Conservation (phyloP, 2,888 invertebrate genomes). For the Ferrisia virgata region DNA sequence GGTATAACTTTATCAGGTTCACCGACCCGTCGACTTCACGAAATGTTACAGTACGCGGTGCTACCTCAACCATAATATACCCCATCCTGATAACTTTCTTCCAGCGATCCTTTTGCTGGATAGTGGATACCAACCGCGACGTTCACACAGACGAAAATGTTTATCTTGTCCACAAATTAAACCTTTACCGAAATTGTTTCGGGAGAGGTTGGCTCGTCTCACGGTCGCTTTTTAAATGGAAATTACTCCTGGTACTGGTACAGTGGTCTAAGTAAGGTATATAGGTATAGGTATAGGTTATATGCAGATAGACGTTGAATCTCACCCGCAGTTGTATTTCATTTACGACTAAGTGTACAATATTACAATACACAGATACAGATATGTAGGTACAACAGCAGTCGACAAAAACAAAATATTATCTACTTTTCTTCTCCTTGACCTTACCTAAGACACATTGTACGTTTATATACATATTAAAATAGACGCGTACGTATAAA, state of each 20-base stretch:
- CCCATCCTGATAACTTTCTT: conserved; percentile 17
- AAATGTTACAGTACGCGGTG: background rate
- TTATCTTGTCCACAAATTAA: conserved; percentile 20
- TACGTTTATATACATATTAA: too few species aligned
- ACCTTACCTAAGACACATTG: background rate
- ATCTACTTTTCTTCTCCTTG: background rate
- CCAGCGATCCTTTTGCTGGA: background rate
- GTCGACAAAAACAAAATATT: background rate
- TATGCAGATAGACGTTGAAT: too few species aligned
- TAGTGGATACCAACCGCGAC: conserved; percentile 11
- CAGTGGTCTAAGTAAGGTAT: too few species aligned
- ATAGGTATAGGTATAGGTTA: too few species aligned
- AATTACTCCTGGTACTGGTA: too few species aligned
- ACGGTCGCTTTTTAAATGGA: background rate
- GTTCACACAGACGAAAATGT: background rate
- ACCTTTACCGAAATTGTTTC: conserved; percentile 11
- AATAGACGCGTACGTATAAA: too few species aligned
- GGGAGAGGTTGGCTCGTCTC: background rate
- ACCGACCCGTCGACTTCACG: conserved; percentile 11
- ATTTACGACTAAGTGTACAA: too few species aligned
- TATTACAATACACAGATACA: too few species aligned
- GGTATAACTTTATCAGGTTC: conserved; percentile 8
- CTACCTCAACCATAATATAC: background rate
- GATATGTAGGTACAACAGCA: too few species aligned
- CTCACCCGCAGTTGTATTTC: background rate